Percentiles rank a stretch among this genome's conserved stretches.
Conservation (phyloP, 2,113 vertebrate species). For the Meriones unguiculatus region DNA sequence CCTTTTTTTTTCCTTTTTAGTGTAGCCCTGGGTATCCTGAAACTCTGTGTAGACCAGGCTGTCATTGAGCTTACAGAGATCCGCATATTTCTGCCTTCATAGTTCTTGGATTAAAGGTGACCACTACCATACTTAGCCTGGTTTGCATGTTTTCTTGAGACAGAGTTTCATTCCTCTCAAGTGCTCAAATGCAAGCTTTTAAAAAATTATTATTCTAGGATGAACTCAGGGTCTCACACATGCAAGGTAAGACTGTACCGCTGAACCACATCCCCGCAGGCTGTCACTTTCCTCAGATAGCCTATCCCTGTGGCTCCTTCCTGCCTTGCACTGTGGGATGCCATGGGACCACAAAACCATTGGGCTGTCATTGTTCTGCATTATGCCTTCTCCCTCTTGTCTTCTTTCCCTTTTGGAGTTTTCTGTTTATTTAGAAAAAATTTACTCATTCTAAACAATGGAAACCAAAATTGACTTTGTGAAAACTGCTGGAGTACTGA, state of each 20-base stretch:
- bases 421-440: conserved; percentile 24
- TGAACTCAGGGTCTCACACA: neutral
- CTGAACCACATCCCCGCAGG: neutral
- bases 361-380: neutral
- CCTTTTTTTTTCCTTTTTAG: neutral
- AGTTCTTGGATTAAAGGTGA: neutral
- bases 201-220: neutral
- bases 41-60: neutral
- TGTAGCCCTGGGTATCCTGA: neutral
- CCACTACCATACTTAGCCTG: neutral
- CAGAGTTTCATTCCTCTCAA: neutral
- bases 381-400: neutral
- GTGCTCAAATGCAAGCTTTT: neutral
- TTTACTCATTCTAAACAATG: conserved; percentile 43
- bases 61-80: neutral
- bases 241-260: neutral
- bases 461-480: conserved; percentile 73
- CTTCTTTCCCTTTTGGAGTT: conserved; percentile 43
- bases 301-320: neutral
- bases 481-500: conserved; percentile 36
- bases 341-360: neutral
- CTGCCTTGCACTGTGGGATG: neutral
- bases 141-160: neutral
- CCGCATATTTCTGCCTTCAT: neutral
- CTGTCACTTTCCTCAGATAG: neutral